Evolutionary conservation across 2,797 vertebrate species (phyloP).

Genomic region (Oreochromis grahami): DNA sequence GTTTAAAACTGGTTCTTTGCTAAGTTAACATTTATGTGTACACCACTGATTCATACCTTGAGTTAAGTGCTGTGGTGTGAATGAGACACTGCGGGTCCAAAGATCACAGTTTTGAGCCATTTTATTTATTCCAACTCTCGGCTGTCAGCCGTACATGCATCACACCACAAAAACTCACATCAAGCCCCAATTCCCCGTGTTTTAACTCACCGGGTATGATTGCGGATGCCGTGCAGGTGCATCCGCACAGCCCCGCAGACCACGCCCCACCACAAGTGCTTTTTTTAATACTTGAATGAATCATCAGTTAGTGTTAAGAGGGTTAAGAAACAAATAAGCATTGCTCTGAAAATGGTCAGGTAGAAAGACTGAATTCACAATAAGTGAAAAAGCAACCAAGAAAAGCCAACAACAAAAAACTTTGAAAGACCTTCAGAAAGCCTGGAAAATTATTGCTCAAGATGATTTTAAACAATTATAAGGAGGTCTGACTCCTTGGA

Average conservation of each 20-base stretch:
- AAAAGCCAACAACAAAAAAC: background rate
- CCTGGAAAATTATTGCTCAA: fast-evolving
- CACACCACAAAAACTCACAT: background rate
- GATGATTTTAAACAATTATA: background rate
- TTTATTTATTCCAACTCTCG: fast-evolving
- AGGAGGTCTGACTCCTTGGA: background rate
- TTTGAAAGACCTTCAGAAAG: background rate
- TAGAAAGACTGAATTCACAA: background rate
- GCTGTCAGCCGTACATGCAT: background rate
- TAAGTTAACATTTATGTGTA: background rate
- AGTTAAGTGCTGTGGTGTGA: background rate
- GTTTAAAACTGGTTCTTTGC: background rate
- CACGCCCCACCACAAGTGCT: background rate
- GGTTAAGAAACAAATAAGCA: background rate
- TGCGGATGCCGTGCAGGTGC: fast-evolving
- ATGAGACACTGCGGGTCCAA: fast-evolving
- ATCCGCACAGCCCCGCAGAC: fast-evolving
- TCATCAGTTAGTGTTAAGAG: fast-evolving
- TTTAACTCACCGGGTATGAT: fast-evolving
- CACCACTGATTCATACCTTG: background rate
- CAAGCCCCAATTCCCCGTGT: background rate
- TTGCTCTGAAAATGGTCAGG: background rate
- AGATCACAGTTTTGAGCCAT: background rate
- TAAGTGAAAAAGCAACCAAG: background rate
- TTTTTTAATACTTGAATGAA: fast-evolving